Conservation (phyloP, 2,888 invertebrate species). For the Eumerus sabulonum region DNA sequence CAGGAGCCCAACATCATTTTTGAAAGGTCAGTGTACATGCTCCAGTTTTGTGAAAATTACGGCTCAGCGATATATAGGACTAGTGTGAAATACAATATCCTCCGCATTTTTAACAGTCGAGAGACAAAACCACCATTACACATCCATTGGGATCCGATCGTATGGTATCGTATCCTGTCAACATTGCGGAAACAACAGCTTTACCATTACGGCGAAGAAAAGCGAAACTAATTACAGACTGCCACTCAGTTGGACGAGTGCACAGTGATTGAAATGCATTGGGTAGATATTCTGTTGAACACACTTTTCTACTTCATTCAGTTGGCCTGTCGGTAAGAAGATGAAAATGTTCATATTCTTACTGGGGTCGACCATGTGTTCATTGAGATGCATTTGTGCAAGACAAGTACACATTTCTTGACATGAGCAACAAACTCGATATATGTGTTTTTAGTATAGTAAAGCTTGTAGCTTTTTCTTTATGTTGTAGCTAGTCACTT, state of each 20-base stretch:
- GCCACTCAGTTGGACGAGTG: constrained; percentile 53
- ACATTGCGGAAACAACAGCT: constrained; percentile 9
- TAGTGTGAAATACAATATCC: neutral
- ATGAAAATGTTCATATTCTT: constrained; percentile 38
- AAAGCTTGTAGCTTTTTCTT: too few relatives aligned
- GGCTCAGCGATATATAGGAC: too few relatives aligned
- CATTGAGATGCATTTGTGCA: constrained; percentile 30
- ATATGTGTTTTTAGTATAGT: constrained; percentile 3
- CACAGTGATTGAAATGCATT: constrained; percentile 56
- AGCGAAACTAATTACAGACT: constrained; percentile 61
- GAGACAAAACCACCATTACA: neutral
- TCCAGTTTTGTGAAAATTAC: too few relatives aligned
- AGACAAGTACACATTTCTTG: constrained; percentile 26
- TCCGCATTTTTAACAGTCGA: neutral
- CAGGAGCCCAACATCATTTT: too few relatives aligned
- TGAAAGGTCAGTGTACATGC: too few relatives aligned
- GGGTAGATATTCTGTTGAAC: constrained; percentile 36
- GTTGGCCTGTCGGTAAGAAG: constrained; percentile 17
- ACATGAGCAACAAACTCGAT: constrained; percentile 57
- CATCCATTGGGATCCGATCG: neutral
- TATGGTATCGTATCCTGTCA: constrained; percentile 10
- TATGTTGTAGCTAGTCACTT: too few relatives aligned
- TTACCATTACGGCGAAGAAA: constrained; percentile 8
- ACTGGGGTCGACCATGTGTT: constrained; percentile 25
- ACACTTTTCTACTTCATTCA: constrained; percentile 21